A percentile compares a stretch with the other conserved stretches of the same genome.
Evolutionary conservation across 2,113 vertebrate species (phyloP).

Genomic region (Columba janthina): DNA sequence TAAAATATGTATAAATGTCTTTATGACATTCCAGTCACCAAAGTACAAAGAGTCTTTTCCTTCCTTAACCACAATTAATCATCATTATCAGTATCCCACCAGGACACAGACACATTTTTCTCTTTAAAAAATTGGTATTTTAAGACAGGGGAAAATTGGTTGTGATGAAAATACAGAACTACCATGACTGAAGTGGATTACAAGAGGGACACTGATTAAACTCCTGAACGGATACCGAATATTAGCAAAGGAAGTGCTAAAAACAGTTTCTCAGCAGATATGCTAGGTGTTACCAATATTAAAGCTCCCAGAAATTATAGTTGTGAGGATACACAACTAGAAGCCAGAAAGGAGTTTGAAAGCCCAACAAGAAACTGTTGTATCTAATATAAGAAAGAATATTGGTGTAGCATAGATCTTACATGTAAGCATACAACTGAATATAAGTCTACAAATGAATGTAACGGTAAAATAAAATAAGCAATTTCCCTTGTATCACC

Average conservation of each 20-base stretch:
- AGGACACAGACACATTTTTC: background rate
- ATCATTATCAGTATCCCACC: background rate
- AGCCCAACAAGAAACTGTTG: background rate
- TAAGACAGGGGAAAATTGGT: background rate
- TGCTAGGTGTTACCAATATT: background rate
- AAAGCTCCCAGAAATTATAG: background rate
- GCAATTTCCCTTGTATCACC: background rate
- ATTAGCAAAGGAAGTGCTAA: background rate
- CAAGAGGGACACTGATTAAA: background rate
- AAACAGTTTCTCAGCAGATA: background rate
- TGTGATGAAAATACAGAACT: conserved; percentile 1
- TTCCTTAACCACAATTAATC: background rate
- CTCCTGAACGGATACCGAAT: conserved; percentile 12
- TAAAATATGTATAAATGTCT: background rate
- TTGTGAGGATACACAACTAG: background rate
- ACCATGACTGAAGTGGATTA: background rate
- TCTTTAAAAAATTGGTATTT: background rate
- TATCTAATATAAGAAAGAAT: background rate
- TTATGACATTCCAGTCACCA: background rate
- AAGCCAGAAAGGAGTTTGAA: background rate
- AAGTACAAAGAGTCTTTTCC: background rate
- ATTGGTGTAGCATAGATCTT: background rate
- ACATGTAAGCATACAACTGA: background rate
- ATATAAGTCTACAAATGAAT: background rate
- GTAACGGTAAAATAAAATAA: background rate